phyloP scores from a whole-genome alignment of 2,113 vertebrate genomes.

The Syngnathus scovelli region DNA sequence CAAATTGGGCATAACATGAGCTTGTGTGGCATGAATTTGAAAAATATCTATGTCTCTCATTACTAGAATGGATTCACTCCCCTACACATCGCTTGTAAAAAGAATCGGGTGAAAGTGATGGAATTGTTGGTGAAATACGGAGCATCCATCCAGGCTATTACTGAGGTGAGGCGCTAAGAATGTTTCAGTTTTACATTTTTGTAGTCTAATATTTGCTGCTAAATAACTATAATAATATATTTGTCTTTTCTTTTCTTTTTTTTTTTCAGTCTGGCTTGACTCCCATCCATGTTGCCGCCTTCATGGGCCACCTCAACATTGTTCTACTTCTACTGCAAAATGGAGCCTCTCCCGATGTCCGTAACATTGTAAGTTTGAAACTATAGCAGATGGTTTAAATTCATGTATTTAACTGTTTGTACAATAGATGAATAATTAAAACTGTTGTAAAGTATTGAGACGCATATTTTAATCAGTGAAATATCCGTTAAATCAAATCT shows the following conservation, averaged over 20 bases:
- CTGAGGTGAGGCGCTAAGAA: constrained; percentile 80
- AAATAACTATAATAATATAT: neutral
- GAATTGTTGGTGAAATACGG: constrained; percentile 98
- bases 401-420: neutral
- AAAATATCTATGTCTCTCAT: constrained; percentile 3
- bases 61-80: constrained; percentile 96
- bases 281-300: constrained; percentile 95
- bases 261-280: constrained; percentile 89
- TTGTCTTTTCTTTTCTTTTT: neutral
- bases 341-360: constrained; percentile 93
- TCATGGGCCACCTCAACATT: constrained; percentile 99
- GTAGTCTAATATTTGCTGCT: too few relatives aligned
- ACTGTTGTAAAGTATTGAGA: neutral
- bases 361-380: constrained; percentile 90
- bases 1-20: neutral
- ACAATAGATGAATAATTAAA: too few relatives aligned
- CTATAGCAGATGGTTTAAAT: neutral
- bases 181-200: neutral
- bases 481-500: neutral
- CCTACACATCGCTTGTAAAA: constrained; percentile 99
- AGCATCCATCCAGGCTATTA: constrained; percentile 97
- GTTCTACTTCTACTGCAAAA: constrained; percentile 96
- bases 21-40: neutral
- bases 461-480: neutral
- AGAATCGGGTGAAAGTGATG: constrained; percentile 99